These are phyloP conservation scores for Eudemis profundana DNA, from an alignment of 2,888 invertebrate species.

Conservation along the genomic window DNA sequence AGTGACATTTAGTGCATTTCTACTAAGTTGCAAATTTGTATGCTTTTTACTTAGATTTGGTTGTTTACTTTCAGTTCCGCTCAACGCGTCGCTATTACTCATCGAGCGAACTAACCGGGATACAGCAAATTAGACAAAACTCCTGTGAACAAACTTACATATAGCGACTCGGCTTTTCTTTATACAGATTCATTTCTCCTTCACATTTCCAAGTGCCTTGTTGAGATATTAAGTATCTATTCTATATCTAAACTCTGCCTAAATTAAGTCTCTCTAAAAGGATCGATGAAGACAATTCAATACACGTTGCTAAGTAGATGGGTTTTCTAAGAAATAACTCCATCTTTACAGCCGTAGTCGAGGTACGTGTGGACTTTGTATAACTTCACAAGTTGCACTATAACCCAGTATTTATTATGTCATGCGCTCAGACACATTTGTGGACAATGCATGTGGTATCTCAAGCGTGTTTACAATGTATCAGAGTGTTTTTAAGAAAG, in stretches of 20 bases:
- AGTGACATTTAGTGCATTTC: slow-evolving; percentile 16
- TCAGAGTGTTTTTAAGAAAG: neutral
- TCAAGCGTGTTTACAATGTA: neutral
- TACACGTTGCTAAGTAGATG: slow-evolving; percentile 29
- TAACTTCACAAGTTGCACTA: slow-evolving; percentile 56
- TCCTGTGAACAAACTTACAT: slow-evolving; percentile 94
- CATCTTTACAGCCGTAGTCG: slow-evolving; percentile 45
- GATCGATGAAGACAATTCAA: slow-evolving; percentile 18
- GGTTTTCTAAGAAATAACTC: slow-evolving; percentile 31
- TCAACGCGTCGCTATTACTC: slow-evolving; percentile 91
- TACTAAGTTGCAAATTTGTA: slow-evolving; percentile 47
- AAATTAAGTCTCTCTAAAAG: slow-evolving; percentile 42
- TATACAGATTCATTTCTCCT: slow-evolving; percentile 55
- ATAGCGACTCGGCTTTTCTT: slow-evolving; percentile 81
- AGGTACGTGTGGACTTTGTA: slow-evolving; percentile 61
- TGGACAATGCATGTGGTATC: slow-evolving; percentile 32
- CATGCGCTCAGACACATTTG: slow-evolving; percentile 27
- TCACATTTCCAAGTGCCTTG: slow-evolving; percentile 74
- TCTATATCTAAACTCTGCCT: slow-evolving; percentile 50
- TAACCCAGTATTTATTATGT: slow-evolving; percentile 52
- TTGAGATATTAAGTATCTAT: slow-evolving; percentile 59
- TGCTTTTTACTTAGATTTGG: slow-evolving; percentile 59
- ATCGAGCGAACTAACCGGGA: slow-evolving; percentile 90
- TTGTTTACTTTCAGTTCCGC: slow-evolving; percentile 88
- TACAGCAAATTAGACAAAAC: slow-evolving; percentile 90